Percentiles rank a stretch among this genome's conserved stretches.
phyloP scores from a whole-genome alignment of 2,888 invertebrate species.

The Campaea margaritaria region DNA sequence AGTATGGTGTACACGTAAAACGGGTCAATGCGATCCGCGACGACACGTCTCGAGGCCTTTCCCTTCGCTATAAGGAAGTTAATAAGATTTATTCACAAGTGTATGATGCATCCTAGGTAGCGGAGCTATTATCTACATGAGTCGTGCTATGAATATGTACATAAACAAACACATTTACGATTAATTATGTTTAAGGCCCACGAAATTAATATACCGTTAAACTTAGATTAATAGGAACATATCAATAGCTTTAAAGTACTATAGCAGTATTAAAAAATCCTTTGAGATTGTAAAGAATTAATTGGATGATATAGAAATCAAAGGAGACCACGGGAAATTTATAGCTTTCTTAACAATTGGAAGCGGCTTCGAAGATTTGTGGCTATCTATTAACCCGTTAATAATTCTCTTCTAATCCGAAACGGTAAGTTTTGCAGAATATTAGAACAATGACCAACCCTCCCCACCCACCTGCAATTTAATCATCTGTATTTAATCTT shows the following conservation, averaged over 20 bases:
- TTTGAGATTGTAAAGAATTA: neutral
- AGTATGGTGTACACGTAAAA: slow-evolving; percentile 47
- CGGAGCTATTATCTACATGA: slow-evolving; percentile 30
- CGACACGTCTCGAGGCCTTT: slow-evolving; percentile 65
- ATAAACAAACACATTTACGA: slow-evolving; percentile 18
- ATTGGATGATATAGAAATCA: neutral
- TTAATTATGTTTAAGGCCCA: neutral
- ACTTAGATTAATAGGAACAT: neutral
- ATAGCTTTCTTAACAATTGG: neutral
- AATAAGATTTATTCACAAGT: slow-evolving; percentile 54
- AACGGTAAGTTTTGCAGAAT: too few species aligned
- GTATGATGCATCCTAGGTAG: slow-evolving; percentile 41
- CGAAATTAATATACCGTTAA: neutral
- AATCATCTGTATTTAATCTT: too few species aligned
- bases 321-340: neutral
- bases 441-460: too few species aligned
- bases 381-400: too few species aligned
- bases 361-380: neutral
- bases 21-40: slow-evolving; percentile 69
- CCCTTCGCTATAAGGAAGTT: slow-evolving; percentile 62
- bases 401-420: neutral
- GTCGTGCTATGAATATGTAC: slow-evolving; percentile 31
- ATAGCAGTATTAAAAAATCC: neutral
- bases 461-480: too few species aligned
- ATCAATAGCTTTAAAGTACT: neutral